Conservation (phyloP, 2,113 vertebrate genomes). For the Eurystomus gularis region DNA sequence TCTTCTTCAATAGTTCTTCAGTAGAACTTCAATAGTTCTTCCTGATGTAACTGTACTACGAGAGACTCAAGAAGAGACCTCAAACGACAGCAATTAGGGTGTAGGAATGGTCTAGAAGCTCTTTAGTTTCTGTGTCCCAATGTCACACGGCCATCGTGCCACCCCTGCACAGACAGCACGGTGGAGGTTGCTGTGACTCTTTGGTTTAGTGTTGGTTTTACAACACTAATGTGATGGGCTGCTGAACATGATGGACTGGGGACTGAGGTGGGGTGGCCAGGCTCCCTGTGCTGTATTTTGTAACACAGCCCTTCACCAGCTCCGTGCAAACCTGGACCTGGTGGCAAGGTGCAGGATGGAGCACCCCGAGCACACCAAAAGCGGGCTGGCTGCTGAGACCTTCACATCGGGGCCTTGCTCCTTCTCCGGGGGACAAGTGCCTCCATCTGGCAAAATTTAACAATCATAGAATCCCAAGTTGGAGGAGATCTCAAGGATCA, state of each 20-base stretch:
- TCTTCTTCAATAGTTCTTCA: too few relatives aligned
- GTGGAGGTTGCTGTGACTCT: neutral
- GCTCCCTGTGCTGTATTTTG: fast-evolving
- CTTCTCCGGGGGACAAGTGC: neutral
- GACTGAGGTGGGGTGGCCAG: neutral
- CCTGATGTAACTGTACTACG: too few relatives aligned
- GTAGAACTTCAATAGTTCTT: too few relatives aligned
- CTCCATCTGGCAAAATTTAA: too few relatives aligned
- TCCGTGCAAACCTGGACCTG: fast-evolving
- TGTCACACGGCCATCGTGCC: neutral
- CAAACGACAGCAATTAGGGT: neutral
- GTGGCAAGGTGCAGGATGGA: neutral
- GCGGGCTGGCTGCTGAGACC: fast-evolving
- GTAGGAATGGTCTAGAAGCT: neutral
- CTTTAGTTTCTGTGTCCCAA: neutral
- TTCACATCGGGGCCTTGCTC: fast-evolving
- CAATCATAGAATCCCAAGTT: neutral
- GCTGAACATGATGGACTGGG: neutral
- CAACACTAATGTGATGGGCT: too few relatives aligned
- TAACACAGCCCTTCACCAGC: neutral
- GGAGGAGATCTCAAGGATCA: neutral
- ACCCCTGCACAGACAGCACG: neutral
- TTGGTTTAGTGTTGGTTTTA: too few relatives aligned
- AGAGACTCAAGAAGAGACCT: neutral
- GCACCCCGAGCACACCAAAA: fast-evolving